Conservation (phyloP, 2,888 invertebrate species). For the Epirrhoe alternata region DNA sequence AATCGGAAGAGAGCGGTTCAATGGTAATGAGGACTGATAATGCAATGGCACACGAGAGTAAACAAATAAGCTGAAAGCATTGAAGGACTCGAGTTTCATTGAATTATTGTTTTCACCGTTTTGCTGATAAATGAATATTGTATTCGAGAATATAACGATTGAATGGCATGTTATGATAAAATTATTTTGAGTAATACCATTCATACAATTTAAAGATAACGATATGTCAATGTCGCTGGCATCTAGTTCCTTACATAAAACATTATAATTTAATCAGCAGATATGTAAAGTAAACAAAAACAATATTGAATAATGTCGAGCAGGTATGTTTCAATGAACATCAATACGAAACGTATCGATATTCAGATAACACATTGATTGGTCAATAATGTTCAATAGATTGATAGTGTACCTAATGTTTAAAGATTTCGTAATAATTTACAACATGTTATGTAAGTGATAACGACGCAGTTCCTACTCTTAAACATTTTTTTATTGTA, state of each 20-base stretch:
- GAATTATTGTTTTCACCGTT: constrained; percentile 15
- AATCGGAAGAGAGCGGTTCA: constrained; percentile 37
- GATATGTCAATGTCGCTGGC: background rate
- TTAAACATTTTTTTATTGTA: no score
- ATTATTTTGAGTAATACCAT: background rate
- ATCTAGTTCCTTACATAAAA: background rate
- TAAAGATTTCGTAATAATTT: background rate
- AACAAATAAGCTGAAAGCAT: constrained; percentile 25
- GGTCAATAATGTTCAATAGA: constrained; percentile 4
- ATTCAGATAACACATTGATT: constrained; percentile 19
- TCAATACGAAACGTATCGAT: constrained; percentile 9
- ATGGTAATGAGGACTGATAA: constrained; percentile 21
- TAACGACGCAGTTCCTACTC: background rate
- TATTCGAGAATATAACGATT: background rate
- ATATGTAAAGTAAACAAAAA: constrained; percentile 24
- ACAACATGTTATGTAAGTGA: background rate
- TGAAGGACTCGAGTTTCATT: constrained; percentile 16
- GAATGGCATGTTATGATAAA: background rate
- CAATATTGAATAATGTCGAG: constrained; percentile 7
- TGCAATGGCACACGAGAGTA: constrained; percentile 24
- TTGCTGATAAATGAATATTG: background rate
- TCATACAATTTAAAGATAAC: background rate
- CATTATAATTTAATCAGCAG: constrained; percentile 1
- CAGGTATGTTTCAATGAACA: constrained; percentile 8
- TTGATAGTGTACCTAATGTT: background rate